Conservation (phyloP, 2,113 vertebrate genomes). For the Saccopteryx leptura region DNA sequence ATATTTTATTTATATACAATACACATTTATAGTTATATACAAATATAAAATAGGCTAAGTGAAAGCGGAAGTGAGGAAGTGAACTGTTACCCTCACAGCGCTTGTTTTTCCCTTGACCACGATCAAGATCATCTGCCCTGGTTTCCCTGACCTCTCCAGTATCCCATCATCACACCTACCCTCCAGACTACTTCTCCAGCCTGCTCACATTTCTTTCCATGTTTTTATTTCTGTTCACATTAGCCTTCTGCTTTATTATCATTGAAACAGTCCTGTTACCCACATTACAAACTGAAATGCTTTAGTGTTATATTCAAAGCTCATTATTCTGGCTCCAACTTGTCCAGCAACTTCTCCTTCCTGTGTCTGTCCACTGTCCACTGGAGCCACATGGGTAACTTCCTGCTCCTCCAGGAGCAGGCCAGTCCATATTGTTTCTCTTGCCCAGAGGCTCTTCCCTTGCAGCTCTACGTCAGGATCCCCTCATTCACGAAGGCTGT, state of each 20-base stretch:
- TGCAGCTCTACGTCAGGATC: too few relatives aligned
- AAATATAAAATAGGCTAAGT: not conserved
- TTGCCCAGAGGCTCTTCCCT: not conserved
- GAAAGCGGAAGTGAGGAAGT: not conserved
- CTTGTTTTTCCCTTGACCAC: not conserved
- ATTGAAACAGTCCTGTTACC: not conserved
- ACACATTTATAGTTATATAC: not conserved
- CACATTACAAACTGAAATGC: not conserved
- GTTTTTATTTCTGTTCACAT: not conserved
- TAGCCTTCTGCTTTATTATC: not conserved
- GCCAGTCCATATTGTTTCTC: not conserved
- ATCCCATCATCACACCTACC: not conserved
- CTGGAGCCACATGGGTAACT: not conserved
- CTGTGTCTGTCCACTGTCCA: too few relatives aligned
- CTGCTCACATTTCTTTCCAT: not conserved
- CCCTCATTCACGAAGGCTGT: not conserved
- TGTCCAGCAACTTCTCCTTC: not conserved
- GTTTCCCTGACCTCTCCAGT: not conserved
- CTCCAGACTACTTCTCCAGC: not conserved
- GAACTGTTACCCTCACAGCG: fast-evolving
- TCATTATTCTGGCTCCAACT: not conserved
- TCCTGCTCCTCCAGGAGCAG: not conserved
- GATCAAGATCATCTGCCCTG: not conserved
- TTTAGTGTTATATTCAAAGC: not conserved
- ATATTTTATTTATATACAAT: not conserved